These are phyloP conservation scores for Maniola jurtina DNA, from an alignment of 1,140 invertebrate species.

Conservation along the genomic window DNA sequence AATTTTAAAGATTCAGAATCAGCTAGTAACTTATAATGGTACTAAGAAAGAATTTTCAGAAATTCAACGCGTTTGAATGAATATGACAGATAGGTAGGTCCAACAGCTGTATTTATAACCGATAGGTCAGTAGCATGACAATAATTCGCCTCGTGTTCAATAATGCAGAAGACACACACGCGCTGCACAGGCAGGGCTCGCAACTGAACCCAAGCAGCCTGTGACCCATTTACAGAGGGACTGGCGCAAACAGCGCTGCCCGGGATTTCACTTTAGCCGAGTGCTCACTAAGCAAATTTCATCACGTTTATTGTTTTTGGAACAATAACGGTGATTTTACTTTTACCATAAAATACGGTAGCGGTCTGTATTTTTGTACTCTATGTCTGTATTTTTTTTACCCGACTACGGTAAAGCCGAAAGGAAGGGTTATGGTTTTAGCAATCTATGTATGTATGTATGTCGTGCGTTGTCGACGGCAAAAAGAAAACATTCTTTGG, in stretches of 20 bases:
- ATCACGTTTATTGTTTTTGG: conserved; percentile 27
- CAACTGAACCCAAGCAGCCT: conserved; percentile 63
- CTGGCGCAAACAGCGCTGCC: conserved; percentile 53
- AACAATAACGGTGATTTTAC: conserved; percentile 11
- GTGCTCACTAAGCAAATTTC: conserved; percentile 44
- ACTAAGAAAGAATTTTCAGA: too few species aligned
- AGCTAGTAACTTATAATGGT: too few species aligned
- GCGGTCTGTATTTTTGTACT: neutral
- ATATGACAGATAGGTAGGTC: too few species aligned
- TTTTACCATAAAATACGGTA: neutral
- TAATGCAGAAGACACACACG: conserved; percentile 69
- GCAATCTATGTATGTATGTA: too few species aligned
- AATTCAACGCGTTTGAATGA: too few species aligned
- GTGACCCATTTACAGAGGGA: conserved; percentile 71
- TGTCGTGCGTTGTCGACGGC: too few species aligned
- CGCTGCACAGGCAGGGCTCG: conserved; percentile 45
- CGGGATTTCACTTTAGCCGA: conserved; percentile 53
- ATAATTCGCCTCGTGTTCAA: conserved; percentile 73
- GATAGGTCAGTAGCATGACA: conserved; percentile 49
- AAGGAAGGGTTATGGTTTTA: too few species aligned
- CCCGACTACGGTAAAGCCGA: too few species aligned
- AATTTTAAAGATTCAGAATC: too few species aligned
- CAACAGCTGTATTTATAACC: too few species aligned
- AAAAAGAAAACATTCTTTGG: too few species aligned
- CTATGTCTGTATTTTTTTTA: neutral